Conservation (phyloP, 2,113 vertebrate genomes). For the Casuarius casuarius region DNA sequence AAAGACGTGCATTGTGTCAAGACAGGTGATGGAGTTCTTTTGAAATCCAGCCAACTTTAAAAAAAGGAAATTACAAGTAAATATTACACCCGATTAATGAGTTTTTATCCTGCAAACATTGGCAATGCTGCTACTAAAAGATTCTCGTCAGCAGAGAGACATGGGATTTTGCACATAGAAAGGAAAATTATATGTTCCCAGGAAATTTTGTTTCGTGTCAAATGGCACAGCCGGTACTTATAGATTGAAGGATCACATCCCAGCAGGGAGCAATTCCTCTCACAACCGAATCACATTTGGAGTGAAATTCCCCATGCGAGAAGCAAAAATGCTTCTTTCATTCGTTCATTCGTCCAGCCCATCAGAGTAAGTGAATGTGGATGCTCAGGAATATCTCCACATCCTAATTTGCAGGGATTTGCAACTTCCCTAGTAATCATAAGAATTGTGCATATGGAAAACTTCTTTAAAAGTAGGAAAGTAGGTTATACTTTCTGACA, state of each 20-base stretch:
- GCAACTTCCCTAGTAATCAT: not conserved
- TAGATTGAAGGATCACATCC: not conserved
- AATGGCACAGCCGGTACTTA: not conserved
- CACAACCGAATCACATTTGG: not conserved
- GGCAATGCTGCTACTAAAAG: not conserved
- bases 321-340: not conserved
- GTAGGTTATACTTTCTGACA: not conserved
- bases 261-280: not conserved
- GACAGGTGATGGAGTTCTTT: not conserved
- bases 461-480: not conserved
- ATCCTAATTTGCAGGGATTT: not conserved
- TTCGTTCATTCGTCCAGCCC: not conserved
- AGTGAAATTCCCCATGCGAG: not conserved
- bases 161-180: not conserved
- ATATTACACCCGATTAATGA: not conserved
- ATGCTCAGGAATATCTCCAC: not conserved
- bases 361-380: not conserved
- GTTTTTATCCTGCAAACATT: not conserved
- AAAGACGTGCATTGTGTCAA: not conserved
- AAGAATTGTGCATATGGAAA: not conserved
- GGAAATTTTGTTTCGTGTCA: not conserved
- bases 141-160: not conserved
- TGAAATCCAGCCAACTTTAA: not conserved
- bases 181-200: not conserved
- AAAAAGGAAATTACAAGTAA: not conserved